phyloP scores from a whole-genome alignment of 1,140 invertebrate species.

The Zelostemma sp. region DNA sequence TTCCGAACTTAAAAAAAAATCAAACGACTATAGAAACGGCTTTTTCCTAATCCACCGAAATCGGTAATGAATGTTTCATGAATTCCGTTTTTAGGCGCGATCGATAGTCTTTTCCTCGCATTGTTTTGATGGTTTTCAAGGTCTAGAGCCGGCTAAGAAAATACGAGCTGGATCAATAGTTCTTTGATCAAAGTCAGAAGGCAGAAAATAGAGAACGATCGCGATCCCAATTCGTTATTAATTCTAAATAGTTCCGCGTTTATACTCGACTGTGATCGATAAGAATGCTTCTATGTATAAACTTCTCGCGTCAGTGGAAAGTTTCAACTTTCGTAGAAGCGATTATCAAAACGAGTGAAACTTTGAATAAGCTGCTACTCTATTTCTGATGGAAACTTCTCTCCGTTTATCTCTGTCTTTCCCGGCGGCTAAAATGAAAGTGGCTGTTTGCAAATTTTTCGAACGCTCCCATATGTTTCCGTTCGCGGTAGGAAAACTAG shows the following conservation, averaged over 20 bases:
- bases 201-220: background rate
- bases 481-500: no score
- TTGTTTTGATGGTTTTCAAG: background rate
- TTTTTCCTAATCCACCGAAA: no score
- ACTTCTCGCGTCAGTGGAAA: constrained; percentile 15
- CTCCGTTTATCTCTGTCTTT: no score
- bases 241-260: constrained; percentile 8
- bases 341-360: constrained; percentile 9
- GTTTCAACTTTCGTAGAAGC: constrained; percentile 17
- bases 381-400: no score
- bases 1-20: no score
- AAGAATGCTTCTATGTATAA: constrained; percentile 14
- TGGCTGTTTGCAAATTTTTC: no score
- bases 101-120: background rate
- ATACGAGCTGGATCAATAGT: constrained; percentile 8
- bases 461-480: no score
- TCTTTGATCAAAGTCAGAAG: constrained; percentile 21
- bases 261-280: constrained; percentile 35
- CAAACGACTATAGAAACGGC: no score
- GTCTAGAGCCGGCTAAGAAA: background rate
- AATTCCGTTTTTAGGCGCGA: no score
- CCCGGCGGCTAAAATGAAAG: no score
- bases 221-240: constrained; percentile 12
- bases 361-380: constrained; percentile 8
- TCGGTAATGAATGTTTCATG: no score